Evolutionary conservation across 2,113 vertebrate species (phyloP), one percentile per base, ranked within the genome.

Genomic region (Pionites leucogaster): DNA sequence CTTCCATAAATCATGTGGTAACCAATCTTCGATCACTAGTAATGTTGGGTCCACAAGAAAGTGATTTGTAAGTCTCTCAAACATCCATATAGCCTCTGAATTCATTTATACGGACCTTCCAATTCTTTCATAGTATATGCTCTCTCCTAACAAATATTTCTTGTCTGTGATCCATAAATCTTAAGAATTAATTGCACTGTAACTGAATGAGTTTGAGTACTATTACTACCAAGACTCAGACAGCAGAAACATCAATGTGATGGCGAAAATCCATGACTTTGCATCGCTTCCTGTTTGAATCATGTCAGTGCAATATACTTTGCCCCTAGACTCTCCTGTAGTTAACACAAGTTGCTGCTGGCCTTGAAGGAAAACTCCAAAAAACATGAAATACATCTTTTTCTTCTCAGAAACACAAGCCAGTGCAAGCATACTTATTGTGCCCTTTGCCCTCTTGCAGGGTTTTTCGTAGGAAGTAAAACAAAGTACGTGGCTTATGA

Each of bases 241-340:
- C 22, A 82, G 3, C 27, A 35, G 13, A 0, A 12, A 41, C 52
- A 33, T n/a, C 12, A 60, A 29, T 11, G 17, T 10, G 37, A 5
- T 11, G 9, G 15, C 6, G 8, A 3, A 60, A 64, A 69, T 10
- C 13, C 35, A 25, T 41, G 3, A 27, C 29, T 37, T 69, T 11
- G 6, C 7, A 50, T 72, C 0, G 0, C 8, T 64, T 83, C 11
- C 6, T 22, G 3, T 55, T 69, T 65, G 19, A 31, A 37, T 60
- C 20, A 13, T 8, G 10, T 29, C 18, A 11, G 3, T 63, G 5
- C 23, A 47, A 46, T 44, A 35, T 18, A 35, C 13, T 9, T 70
- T 42, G 23, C 5, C 16, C 13, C 10, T 17, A 55, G 68, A 35
- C 5, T 13, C 20, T 68, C 46, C 20, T 12, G 4, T 9, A 52